Base-by-base conservation (phyloP, 2,888 invertebrate species). In the Leptinotarsa juncta region DNA sequence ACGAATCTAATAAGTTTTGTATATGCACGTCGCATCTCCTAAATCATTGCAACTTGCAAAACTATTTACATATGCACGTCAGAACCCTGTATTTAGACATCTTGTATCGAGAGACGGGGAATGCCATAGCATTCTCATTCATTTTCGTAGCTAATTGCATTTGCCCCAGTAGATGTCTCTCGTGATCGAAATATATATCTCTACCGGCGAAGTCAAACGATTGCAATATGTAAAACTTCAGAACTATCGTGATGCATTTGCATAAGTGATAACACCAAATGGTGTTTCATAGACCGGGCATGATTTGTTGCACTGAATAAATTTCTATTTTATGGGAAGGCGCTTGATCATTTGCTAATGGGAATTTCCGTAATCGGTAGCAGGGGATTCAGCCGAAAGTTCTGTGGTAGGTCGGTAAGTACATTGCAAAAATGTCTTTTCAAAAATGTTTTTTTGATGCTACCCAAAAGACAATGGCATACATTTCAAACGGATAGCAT, bases 181-280 rank as follows among this genome's bases (percentile, higher is more conserved):
- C 79, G 74, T 75, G 78, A 81, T 81, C 77, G 77, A 73, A 76
- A 79, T 79, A 75, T 78, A 70, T 77, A 78, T 79, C 75, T 67
- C 66, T 49, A 50, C 49, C 65, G 71, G 71, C 71, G 62, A 68
- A 67, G 74, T 67, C 65, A 65, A 66, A 72, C 68, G 60, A 70
- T 69, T 55, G 72, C 75, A 70, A 75, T 75, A 72, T 71, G 75
- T 69, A 75, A 75, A 75, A 75, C 72, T 75, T 67, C 60, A 65
- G 55, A 70, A 67, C 66, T 60, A 68, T 69, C 18, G 72, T 69
- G 75, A 72, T 32, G 68, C 68, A 71, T 78, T 74, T 74, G 71
- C 78, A 77, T 77, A 76, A 74, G 70, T 70, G 72, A 72, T 73
- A 75, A 75, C 73, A 72, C 14, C 23, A 57, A 23, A 23, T 23